These are phyloP conservation scores for Porites lutea DNA, from an alignment of 64 coral and sea anemone species.

Conservation along the genomic window DNA sequence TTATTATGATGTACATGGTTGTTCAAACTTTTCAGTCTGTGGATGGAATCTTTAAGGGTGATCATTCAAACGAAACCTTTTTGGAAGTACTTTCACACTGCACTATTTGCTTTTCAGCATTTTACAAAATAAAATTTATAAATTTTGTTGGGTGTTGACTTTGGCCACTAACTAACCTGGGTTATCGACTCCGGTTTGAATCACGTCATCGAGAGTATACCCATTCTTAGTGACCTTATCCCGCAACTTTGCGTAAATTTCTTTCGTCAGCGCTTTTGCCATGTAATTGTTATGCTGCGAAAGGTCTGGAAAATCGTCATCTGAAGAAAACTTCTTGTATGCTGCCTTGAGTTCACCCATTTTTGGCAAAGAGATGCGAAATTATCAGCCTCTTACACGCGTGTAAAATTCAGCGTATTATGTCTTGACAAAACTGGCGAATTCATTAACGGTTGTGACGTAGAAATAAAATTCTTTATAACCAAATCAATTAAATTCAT, in stretches of 20 bases:
- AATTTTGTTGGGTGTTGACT: too few relatives aligned
- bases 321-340: slow-evolving; percentile 82
- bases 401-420: background rate
- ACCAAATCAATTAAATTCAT: too few relatives aligned
- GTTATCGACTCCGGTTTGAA: slow-evolving; percentile 98
- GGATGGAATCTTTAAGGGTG: too few relatives aligned
- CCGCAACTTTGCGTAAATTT: slow-evolving; percentile 88
- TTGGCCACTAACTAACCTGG: slow-evolving; percentile 43
- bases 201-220: slow-evolving; percentile 90
- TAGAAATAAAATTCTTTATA: background rate
- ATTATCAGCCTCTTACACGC: background rate
- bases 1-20: too few relatives aligned
- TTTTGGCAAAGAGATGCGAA: background rate
- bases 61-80: too few relatives aligned
- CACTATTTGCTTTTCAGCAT: background rate
- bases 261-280: slow-evolving; percentile 93
- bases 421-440: background rate
- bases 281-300: slow-evolving; percentile 95
- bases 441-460: background rate
- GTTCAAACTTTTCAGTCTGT: too few relatives aligned
- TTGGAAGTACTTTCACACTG: too few relatives aligned
- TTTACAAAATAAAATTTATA: background rate
- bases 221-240: slow-evolving; percentile 94
- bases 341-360: slow-evolving; percentile 88
- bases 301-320: slow-evolving; percentile 86